Conservation (phyloP, 1,140 invertebrate genomes). For the Orchestia grillus region DNA sequence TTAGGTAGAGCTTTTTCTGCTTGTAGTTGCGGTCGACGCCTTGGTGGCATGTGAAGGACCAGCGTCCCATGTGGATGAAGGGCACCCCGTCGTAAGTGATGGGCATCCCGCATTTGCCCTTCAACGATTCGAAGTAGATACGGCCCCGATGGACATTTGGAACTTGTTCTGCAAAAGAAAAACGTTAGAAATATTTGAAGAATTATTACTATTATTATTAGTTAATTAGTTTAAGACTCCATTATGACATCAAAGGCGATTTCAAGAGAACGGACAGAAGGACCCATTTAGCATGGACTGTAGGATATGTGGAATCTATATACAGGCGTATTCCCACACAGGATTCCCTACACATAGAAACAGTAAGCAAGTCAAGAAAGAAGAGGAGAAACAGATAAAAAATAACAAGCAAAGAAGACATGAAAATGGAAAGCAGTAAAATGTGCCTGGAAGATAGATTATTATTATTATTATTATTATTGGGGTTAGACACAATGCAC, state of each 20-base stretch:
- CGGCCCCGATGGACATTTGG: slow-evolving; percentile 64
- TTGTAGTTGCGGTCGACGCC: slow-evolving; percentile 62
- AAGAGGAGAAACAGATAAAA: too few relatives aligned
- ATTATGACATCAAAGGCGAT: too few relatives aligned
- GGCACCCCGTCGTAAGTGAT: slow-evolving; percentile 65
- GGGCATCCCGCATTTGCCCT: slow-evolving; percentile 64
- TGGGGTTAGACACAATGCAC: too few relatives aligned
- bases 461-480: too few relatives aligned
- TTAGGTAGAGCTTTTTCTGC: slow-evolving; percentile 65
- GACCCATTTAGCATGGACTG: neutral
- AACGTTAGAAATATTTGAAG: neutral
- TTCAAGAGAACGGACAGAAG: neutral
- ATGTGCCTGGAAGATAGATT: too few relatives aligned
- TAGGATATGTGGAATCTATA: neutral
- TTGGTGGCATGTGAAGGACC: slow-evolving; percentile 65
- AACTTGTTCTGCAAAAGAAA: slow-evolving; percentile 57
- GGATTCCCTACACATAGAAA: too few relatives aligned
- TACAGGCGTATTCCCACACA: too few relatives aligned
- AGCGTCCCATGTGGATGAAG: slow-evolving; percentile 65
- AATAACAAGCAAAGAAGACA: too few relatives aligned
- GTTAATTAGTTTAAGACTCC: too few relatives aligned
- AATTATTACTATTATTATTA: neutral
- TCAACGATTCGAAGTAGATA: slow-evolving; percentile 64
- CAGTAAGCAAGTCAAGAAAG: too few relatives aligned
- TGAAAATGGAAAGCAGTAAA: too few relatives aligned